Conservation (phyloP, 2,888 invertebrate genomes). For the Hemicrepidius hirtus region DNA sequence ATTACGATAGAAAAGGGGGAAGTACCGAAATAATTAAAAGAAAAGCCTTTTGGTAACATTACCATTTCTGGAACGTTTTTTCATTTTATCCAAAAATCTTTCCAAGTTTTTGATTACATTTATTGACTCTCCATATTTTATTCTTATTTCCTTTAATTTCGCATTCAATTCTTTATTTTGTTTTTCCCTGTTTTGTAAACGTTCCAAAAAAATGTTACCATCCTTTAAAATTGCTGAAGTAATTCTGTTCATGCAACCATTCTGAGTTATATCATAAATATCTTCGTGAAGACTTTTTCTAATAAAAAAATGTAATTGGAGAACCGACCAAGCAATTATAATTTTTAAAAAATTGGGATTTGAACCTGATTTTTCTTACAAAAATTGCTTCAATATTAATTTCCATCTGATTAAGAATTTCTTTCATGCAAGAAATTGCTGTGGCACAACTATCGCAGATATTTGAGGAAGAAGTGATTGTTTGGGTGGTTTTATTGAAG, state of each 20-base stretch:
- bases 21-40: no score
- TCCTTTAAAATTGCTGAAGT: constrained; percentile 46
- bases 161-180: constrained; percentile 8
- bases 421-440: constrained; percentile 29
- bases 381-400: not conserved
- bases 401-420: constrained; percentile 16
- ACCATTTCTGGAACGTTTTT: constrained; percentile 11
- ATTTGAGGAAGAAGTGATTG: not conserved
- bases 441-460: constrained; percentile 33
- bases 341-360: not conserved
- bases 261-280: constrained; percentile 46
- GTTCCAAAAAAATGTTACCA: constrained; percentile 17
- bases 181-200: not conserved
- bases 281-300: constrained; percentile 41
- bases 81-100: not conserved
- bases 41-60: no score
- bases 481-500: constrained; percentile 25
- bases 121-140: constrained; percentile 30
- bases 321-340: not conserved
- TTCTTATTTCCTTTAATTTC: constrained; percentile 3
- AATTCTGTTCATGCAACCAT: constrained; percentile 49
- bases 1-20: no score
- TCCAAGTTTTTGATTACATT: constrained; percentile 4
- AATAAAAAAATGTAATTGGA: not conserved
- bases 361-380: constrained; percentile 18